Evolutionary conservation across 2,888 invertebrate species (phyloP).

Genomic region (Augiades crinisus): DNA sequence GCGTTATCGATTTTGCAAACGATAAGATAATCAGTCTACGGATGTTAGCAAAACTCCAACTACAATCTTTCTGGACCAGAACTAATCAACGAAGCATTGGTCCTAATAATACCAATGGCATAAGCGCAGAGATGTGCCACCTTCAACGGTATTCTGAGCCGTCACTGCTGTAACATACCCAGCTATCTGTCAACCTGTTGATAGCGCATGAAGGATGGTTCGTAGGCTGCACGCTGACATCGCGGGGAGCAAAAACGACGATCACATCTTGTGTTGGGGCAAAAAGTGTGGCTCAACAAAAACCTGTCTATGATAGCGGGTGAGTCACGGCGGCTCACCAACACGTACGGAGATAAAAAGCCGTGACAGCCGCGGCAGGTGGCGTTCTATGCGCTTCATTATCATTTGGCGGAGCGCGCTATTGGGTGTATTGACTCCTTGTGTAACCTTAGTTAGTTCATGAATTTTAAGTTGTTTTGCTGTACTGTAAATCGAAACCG

Average conservation of each 20-base stretch:
- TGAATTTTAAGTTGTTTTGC: no score
- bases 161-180: no score
- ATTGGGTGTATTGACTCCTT: constrained; percentile 1
- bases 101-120: no score
- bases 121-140: no score
- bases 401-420: not conserved
- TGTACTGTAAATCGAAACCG: no score
- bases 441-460: not conserved
- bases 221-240: not conserved
- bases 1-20: no score
- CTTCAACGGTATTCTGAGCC: no score
- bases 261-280: not conserved
- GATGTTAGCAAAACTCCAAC: no score
- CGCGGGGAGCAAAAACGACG: constrained; percentile 1
- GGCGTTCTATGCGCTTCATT: constrained; percentile 5
- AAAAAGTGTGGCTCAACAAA: constrained; percentile 18
- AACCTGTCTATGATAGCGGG: constrained; percentile 24
- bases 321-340: constrained; percentile 9
- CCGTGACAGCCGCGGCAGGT: constrained; percentile 2
- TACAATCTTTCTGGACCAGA: no score
- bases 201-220: not conserved
- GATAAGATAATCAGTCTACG: no score
- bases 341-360: constrained; percentile 14
- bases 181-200: no score
- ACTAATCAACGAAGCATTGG: no score